Percentiles rank a stretch among this genome's conserved stretches.
Conservation (phyloP, 1,140 invertebrate genomes). For the Heterodera schachtii region DNA sequence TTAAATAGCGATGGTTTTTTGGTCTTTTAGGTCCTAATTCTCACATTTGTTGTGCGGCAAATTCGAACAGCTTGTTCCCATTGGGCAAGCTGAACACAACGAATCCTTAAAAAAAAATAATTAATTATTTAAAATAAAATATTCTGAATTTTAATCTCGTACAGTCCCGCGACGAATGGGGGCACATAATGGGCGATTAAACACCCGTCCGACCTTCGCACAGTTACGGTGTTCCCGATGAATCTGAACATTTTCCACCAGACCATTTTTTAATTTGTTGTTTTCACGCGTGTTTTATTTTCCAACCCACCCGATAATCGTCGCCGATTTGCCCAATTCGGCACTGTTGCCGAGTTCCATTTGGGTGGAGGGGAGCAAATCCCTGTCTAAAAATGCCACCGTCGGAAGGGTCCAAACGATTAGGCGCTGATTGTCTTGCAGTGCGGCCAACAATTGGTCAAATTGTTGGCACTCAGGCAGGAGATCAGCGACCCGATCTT, state of each 20-base stretch:
- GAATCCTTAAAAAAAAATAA: slow-evolving; percentile 68
- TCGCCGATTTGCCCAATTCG: slow-evolving; percentile 56
- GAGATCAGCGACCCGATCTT: slow-evolving; percentile 80
- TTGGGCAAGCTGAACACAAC: slow-evolving; percentile 71
- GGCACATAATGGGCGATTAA: slow-evolving; percentile 73
- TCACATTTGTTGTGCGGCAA: slow-evolving; percentile 78
- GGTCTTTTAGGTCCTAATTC: background rate
- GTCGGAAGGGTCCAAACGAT: slow-evolving; percentile 80
- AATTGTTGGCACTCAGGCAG: slow-evolving; percentile 79
- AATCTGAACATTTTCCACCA: slow-evolving; percentile 71
- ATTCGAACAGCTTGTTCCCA: slow-evolving; percentile 79
- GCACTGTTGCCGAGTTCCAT: slow-evolving; percentile 68
- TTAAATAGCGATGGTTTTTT: slow-evolving; percentile 53
- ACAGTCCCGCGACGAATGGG: slow-evolving; percentile 71
- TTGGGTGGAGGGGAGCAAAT: slow-evolving; percentile 73
- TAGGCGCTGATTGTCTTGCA: slow-evolving; percentile 77
- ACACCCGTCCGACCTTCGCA: slow-evolving; percentile 76
- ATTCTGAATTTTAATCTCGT: background rate
- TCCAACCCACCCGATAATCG: slow-evolving; percentile 44
- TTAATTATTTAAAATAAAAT: background rate
- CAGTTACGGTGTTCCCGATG: slow-evolving; percentile 77
- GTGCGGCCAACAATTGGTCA: slow-evolving; percentile 80
- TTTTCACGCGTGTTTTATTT: background rate
- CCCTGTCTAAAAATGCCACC: slow-evolving; percentile 76
- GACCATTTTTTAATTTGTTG: background rate